Percentiles rank a stretch among this genome's conserved stretches.
phyloP scores from a whole-genome alignment of 2,113 vertebrate species.

The Galeopterus variegatus region DNA sequence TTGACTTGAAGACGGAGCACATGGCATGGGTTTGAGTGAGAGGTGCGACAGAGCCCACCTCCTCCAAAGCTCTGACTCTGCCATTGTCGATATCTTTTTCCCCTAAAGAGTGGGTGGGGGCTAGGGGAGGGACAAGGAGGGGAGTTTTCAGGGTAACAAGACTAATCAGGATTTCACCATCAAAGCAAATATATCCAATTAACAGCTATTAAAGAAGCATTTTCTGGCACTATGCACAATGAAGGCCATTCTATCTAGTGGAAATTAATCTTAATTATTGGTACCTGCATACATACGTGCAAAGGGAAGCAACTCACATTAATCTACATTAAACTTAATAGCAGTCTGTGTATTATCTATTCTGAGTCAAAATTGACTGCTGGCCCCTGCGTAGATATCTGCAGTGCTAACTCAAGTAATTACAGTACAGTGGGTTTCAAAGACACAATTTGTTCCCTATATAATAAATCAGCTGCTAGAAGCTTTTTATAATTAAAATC shows the following conservation, averaged over 20 bases:
- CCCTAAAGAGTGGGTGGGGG: conserved; percentile 78
- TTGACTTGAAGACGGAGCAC: background rate
- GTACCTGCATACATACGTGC: conserved; percentile 91
- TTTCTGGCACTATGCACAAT: conserved; percentile 91
- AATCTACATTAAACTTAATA: conserved; percentile 95
- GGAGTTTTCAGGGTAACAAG: conserved; percentile 86
- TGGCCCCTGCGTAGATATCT: conserved; percentile 86
- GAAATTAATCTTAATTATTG: conserved; percentile 98
- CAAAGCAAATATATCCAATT: conserved; percentile 92
- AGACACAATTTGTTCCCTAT: conserved; percentile 86
- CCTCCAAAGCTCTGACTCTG: conserved; percentile 73
- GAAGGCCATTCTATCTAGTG: conserved; percentile 90
- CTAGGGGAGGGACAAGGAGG: conserved; percentile 57
- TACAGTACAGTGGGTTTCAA: conserved; percentile 83
- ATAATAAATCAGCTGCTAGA: conserved; percentile 83
- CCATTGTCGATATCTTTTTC: conserved; percentile 84
- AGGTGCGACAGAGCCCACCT: conserved; percentile 45
- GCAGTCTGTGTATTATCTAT: conserved; percentile 88
- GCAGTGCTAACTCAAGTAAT: conserved; percentile 84
- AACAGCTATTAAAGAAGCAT: conserved; percentile 92
- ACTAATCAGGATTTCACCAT: conserved; percentile 92
- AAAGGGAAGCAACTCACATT: conserved; percentile 93
- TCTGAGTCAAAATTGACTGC: conserved; percentile 92
- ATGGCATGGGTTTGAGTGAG: background rate
- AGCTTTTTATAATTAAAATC: conserved; percentile 84